Percentiles rank a stretch among this genome's conserved stretches.
These are phyloP conservation scores for Emys orbicularis DNA, from an alignment of 2,797 vertebrate genomes.

Conservation along the genomic window DNA sequence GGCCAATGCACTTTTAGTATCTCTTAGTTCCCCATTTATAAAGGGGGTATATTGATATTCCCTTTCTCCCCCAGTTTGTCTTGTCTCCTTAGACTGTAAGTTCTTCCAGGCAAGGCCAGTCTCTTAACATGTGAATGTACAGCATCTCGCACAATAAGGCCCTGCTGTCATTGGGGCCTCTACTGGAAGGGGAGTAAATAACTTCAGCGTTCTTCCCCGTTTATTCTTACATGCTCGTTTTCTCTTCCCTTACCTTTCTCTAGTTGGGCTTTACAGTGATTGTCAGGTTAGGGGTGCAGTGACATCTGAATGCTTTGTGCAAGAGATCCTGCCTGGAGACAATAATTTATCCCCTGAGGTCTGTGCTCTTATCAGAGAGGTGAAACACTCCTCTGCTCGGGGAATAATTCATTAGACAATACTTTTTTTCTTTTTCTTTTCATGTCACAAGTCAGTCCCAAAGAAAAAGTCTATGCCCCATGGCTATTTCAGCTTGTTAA, in stretches of 20 bases:
- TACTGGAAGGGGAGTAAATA: not conserved
- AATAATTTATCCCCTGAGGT: constrained; percentile 55
- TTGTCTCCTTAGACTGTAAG: not conserved
- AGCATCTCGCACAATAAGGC: not conserved
- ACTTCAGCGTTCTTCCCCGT: not conserved
- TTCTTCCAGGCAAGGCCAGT: not conserved
- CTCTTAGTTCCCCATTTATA: not conserved
- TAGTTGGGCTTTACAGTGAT: not conserved
- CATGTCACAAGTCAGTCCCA: constrained; percentile 25
- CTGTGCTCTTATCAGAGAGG: constrained; percentile 37
- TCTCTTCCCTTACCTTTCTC: not conserved
- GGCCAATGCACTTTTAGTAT: not conserved
- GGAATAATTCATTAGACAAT: constrained; percentile 66
- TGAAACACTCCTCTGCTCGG: constrained; percentile 25
- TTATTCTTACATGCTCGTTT: not conserved
- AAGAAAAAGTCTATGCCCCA: constrained; percentile 8
- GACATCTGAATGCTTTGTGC: not conserved
- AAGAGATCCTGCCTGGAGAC: not conserved
- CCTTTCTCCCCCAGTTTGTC: not conserved
- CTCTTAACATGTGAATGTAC: not conserved
- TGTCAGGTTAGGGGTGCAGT: not conserved
- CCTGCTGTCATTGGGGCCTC: too few species aligned
- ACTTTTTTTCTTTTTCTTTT: constrained; percentile 20
- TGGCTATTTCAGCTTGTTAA: constrained; percentile 21
- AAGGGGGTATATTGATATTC: not conserved